Conservation (phyloP, 2,113 vertebrate genomes). For the Seriola rivoliana region DNA sequence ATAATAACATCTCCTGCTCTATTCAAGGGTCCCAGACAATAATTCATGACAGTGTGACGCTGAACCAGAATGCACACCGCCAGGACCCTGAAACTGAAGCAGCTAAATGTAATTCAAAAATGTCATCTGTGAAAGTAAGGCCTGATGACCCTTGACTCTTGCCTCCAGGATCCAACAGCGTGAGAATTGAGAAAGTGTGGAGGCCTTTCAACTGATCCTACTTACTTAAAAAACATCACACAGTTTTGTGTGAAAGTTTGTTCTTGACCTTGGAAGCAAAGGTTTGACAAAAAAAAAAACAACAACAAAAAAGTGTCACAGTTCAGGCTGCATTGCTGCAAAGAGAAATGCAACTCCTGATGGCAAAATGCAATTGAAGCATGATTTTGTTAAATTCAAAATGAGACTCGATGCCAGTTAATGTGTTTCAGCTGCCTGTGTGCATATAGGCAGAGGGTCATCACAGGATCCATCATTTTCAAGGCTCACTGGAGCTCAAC, state of each 20-base stretch:
- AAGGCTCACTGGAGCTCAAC: constrained; percentile 16
- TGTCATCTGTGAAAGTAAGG: neutral
- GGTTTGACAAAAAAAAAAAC: neutral
- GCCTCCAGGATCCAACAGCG: too few species aligned
- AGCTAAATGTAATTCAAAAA: neutral
- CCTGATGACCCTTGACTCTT: too few species aligned
- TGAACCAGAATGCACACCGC: too few species aligned
- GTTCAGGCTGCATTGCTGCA: neutral
- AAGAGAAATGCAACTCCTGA: neutral
- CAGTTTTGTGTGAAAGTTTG: neutral
- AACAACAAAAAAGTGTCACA: neutral
- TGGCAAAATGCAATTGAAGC: neutral
- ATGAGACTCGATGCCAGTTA: neutral
- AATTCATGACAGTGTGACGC: neutral
- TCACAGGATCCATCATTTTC: neutral
- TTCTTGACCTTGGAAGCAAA: neutral
- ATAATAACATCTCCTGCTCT: neutral
- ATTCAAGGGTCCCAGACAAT: neutral
- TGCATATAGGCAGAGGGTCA: neutral
- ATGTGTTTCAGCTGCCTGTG: neutral
- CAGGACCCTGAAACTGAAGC: neutral
- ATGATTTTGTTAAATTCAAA: neutral
- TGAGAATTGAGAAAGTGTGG: neutral
- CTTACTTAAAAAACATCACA: neutral
- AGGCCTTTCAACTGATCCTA: neutral